Percentiles rank a stretch among this genome's conserved stretches.
Evolutionary conservation across 2,113 vertebrate genomes (phyloP).

Genomic region (Gasterosteus aculeatus): DNA sequence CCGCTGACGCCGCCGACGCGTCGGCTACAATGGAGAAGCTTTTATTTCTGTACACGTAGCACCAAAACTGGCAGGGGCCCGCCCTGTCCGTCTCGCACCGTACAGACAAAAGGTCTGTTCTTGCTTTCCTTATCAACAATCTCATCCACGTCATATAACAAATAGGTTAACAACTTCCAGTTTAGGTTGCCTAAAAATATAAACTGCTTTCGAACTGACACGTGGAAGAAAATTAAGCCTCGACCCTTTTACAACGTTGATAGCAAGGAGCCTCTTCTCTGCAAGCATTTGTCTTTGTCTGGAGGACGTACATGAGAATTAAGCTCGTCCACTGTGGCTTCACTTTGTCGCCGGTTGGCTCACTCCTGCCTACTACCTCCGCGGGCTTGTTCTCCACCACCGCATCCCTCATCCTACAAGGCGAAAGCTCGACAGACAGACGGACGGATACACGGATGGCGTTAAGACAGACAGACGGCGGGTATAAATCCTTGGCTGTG

Average conservation of each 20-base stretch:
- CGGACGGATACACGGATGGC: slow-evolving; percentile 65
- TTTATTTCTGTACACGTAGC: slow-evolving; percentile 75
- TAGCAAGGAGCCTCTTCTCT: slow-evolving; percentile 42
- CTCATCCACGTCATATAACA: slow-evolving; percentile 4
- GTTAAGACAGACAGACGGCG: slow-evolving; percentile 58
- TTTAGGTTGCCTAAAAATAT: slow-evolving; percentile 39
- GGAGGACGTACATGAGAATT: slow-evolving; percentile 27
- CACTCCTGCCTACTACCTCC: slow-evolving; percentile 48
- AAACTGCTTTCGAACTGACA: slow-evolving; percentile 30
- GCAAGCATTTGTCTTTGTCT: slow-evolving; percentile 23
- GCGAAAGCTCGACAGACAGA: slow-evolving; percentile 71
- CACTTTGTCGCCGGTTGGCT: slow-evolving; percentile 36
- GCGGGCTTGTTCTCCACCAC: slow-evolving; percentile 22
- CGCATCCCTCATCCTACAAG: slow-evolving; percentile 52
- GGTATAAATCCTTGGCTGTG: slow-evolving; percentile 80
- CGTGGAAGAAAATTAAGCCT: slow-evolving; percentile 45
- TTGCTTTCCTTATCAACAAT: slow-evolving; percentile 29
- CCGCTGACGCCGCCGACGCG: slow-evolving; percentile 52
- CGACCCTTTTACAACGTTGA: slow-evolving; percentile 43
- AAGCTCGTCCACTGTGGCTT: slow-evolving; percentile 37
- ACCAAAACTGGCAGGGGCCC: slow-evolving; percentile 75
- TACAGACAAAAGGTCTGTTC: slow-evolving; percentile 36
- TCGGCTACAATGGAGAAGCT: slow-evolving; percentile 75
- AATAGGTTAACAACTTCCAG: slow-evolving; percentile 26
- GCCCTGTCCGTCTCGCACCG: slow-evolving; percentile 72